phyloP scores from a whole-genome alignment of 1,140 invertebrate species.

The Idris sp. region DNA sequence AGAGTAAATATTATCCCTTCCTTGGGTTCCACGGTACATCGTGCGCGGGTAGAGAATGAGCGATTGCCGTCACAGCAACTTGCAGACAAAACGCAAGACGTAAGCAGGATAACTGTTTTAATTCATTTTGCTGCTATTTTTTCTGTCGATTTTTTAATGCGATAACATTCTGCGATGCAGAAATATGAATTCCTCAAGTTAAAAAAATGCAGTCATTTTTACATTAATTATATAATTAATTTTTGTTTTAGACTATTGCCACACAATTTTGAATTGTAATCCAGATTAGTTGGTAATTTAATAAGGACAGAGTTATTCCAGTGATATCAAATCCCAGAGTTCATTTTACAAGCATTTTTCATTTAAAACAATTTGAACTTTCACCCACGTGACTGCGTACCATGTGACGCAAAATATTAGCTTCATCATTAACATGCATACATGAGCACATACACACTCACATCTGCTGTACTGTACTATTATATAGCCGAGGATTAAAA shows the following conservation, averaged over 20 bases:
- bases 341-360: no score
- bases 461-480: background rate
- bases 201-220: no score
- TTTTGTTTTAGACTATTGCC: no score
- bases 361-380: background rate
- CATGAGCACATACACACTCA: background rate
- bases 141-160: conserved; percentile 18
- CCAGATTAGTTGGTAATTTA: no score
- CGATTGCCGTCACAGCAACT: conserved; percentile 30
- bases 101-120: conserved; percentile 32
- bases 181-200: no score
- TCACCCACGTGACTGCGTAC: background rate
- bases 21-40: conserved; percentile 43
- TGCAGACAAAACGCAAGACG: conserved; percentile 33
- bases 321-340: no score
- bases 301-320: no score
- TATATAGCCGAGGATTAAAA: conserved; percentile 11
- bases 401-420: background rate
- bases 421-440: conserved; percentile 9
- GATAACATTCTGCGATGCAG: no score
- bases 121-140: conserved; percentile 22
- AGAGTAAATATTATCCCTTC: conserved; percentile 76
- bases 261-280: no score
- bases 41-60: conserved; percentile 45
- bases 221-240: no score